phyloP scores from a whole-genome alignment of 2,113 vertebrate genomes.

The Malaclemys terrapin region DNA sequence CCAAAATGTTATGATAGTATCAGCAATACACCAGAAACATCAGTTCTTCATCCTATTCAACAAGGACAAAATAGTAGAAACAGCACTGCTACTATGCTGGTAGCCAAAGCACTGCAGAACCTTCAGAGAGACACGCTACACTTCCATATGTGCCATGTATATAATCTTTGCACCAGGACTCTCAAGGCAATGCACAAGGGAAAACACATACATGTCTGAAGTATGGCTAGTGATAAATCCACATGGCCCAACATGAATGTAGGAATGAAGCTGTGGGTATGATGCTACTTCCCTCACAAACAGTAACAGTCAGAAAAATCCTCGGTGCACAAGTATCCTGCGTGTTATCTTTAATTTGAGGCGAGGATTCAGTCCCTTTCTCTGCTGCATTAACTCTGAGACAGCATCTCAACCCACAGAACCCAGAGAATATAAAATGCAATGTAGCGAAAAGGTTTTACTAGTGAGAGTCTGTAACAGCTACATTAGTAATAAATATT shows the following conservation, averaged over 20 bases:
- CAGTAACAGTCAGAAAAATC: neutral
- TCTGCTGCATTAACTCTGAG: neutral
- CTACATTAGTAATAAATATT: neutral
- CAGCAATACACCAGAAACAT: neutral
- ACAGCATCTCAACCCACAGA: neutral
- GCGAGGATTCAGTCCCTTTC: neutral
- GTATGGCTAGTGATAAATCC: neutral
- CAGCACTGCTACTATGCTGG: neutral
- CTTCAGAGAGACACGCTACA: neutral
- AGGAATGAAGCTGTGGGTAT: neutral
- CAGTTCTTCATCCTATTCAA: neutral
- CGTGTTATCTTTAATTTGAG: neutral
- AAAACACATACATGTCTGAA: neutral
- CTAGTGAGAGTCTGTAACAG: neutral
- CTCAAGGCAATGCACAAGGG: neutral
- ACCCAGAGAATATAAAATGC: neutral
- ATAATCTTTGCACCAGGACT: neutral
- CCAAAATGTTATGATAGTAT: neutral
- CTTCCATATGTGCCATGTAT: neutral
- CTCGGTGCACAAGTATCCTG: neutral
- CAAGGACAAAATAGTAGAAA: neutral
- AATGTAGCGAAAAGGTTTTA: neutral
- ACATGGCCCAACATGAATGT: neutral
- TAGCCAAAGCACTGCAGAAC: neutral
- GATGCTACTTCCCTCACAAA: too few relatives aligned